Percentiles rank a stretch among this genome's conserved stretches.
These are phyloP conservation scores for Patella caerulea DNA, from an alignment of 2,888 invertebrate species.

Conservation along the genomic window DNA sequence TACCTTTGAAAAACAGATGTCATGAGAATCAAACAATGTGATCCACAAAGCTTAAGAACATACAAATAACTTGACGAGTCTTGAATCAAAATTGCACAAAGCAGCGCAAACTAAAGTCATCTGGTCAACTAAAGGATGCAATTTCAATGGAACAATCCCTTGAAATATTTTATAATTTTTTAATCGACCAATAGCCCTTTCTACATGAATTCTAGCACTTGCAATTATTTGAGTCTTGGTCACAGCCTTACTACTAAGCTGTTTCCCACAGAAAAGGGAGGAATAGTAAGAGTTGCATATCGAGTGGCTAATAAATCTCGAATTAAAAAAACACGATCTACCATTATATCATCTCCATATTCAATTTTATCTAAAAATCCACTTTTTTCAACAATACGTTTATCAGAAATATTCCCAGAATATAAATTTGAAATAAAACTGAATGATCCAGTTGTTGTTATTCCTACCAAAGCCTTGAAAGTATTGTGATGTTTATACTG, in stretches of 20 bases:
- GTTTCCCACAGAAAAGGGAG: constrained; percentile 31
- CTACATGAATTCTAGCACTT: constrained; percentile 34
- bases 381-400: too few species aligned
- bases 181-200: constrained; percentile 29
- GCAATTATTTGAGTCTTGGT: constrained; percentile 32
- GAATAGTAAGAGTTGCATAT: constrained; percentile 30
- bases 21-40: too few species aligned
- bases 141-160: constrained; percentile 19
- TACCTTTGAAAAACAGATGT: too few species aligned
- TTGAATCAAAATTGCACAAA: constrained; percentile 21
- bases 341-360: constrained; percentile 28
- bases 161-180: constrained; percentile 22
- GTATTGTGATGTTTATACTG: too few species aligned
- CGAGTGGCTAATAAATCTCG: constrained; percentile 22
- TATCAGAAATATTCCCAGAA: too few species aligned
- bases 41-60: too few species aligned
- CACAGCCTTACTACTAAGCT: constrained; percentile 24
- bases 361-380: too few species aligned
- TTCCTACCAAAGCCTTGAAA: too few species aligned
- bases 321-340: constrained; percentile 31
- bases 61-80: constrained; percentile 22
- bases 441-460: too few species aligned
- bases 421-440: too few species aligned
- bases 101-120: constrained; percentile 16
- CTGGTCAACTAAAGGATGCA: constrained; percentile 19